Percentiles rank a stretch among this genome's conserved stretches.
Conservation (phyloP, 1,140 invertebrate genomes). For the Drosophila asahinai region DNA sequence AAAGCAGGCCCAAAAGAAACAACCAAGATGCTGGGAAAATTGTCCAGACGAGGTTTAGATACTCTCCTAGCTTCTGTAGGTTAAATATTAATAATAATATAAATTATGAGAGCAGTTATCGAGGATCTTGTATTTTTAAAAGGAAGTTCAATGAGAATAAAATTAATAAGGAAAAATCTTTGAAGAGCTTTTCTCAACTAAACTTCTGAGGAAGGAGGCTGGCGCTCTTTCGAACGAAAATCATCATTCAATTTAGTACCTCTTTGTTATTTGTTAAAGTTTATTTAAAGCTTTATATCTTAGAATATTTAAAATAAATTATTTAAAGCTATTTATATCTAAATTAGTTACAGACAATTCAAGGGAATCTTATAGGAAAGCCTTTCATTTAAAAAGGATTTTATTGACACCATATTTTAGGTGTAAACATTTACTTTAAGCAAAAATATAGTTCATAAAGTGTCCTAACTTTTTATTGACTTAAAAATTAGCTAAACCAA, state of each 20-base stretch:
- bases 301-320: no score
- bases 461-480: background rate
- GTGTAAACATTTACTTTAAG: no score
- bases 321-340: background rate
- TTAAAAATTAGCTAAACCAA: background rate
- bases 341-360: background rate
- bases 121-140: no score
- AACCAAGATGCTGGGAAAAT: slow-evolving; percentile 18
- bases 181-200: background rate
- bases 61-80: no score
- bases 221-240: background rate
- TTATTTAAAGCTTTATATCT: no score
- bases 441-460: no score
- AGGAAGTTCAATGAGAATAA: no score
- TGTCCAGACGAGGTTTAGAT: slow-evolving; percentile 7
- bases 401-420: no score
- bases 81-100: no score
- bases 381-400: background rate
- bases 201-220: background rate
- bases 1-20: slow-evolving; percentile 57
- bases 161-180: no score
- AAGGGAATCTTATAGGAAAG: no score
- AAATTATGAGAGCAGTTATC: no score
- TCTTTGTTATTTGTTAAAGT: background rate
- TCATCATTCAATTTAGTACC: background rate